Evolutionary conservation across 2,113 vertebrate species (phyloP).

Genomic region (Trogon surrucura): DNA sequence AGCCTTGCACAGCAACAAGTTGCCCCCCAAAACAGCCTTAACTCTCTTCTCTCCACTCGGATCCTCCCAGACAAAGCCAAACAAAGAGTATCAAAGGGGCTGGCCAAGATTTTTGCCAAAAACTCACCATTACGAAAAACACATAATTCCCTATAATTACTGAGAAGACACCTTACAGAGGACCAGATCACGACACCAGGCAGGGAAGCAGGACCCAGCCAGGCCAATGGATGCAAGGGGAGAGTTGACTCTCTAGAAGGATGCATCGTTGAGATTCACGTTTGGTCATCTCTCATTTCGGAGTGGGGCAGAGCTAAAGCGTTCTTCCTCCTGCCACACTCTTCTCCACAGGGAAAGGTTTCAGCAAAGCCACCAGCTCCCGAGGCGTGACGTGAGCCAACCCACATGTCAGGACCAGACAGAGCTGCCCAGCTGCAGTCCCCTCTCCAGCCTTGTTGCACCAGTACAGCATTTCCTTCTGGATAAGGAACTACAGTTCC

Average conservation of each 20-base stretch:
- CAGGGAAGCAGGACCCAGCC: neutral
- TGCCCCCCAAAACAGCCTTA: neutral
- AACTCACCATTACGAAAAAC: neutral
- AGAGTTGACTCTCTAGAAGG: neutral
- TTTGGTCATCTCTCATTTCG: rapidly evolving
- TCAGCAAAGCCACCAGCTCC: neutral
- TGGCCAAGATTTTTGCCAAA: neutral
- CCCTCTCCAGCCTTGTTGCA: neutral
- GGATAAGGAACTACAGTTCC: neutral
- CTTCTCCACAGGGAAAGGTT: neutral
- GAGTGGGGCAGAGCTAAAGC: neutral
- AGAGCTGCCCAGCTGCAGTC: neutral
- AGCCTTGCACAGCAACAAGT: neutral
- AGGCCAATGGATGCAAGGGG: neutral
- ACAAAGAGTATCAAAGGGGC: rapidly evolving
- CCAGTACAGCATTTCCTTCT: neutral
- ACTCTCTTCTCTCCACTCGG: neutral
- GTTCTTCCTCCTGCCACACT: neutral
- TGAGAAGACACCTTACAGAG: neutral
- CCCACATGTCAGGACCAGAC: neutral
- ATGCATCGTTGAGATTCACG: neutral
- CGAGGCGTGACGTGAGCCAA: neutral
- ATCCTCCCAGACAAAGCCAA: neutral
- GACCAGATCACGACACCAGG: rapidly evolving
- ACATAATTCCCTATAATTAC: rapidly evolving